These are phyloP conservation scores for Syngnathoides biaculeatus DNA, from an alignment of 2,113 vertebrate genomes.

Conservation along the genomic window DNA sequence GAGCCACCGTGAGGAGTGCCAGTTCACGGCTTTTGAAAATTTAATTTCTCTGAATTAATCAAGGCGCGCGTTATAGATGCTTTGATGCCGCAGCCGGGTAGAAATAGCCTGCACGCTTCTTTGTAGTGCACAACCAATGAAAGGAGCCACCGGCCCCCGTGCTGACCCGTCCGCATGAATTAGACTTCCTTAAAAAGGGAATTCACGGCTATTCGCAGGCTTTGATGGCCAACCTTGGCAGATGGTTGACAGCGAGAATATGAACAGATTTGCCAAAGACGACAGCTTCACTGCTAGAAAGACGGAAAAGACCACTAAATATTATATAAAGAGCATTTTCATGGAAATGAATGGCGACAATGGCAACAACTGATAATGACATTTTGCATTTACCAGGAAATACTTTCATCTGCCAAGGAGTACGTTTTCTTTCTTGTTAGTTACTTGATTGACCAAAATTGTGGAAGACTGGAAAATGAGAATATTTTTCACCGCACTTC, in stretches of 20 bases:
- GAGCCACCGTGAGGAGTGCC: constrained; percentile 16
- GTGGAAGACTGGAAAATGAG: too few species aligned
- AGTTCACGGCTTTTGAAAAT: constrained; percentile 34
- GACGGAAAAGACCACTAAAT: not conserved
- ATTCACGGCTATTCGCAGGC: constrained; percentile 11
- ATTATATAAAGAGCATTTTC: constrained; percentile 26
- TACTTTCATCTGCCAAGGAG: not conserved
- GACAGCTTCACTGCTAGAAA: not conserved
- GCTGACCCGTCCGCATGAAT: constrained; percentile 31
- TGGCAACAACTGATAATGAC: not conserved
- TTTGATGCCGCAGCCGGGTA: constrained; percentile 44
- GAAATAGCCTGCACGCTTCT: constrained; percentile 35
- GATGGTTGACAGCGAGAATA: not conserved
- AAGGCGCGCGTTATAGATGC: constrained; percentile 37
- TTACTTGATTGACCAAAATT: not conserved
- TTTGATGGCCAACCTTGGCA: constrained; percentile 26
- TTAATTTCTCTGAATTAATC: constrained; percentile 52
- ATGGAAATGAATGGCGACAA: constrained; percentile 28
- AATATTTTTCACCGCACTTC: too few species aligned
- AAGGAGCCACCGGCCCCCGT: constrained; percentile 16
- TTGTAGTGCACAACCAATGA: constrained; percentile 43
- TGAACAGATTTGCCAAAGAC: not conserved
- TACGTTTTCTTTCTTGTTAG: not conserved
- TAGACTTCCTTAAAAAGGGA: constrained; percentile 28
- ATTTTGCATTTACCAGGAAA: too few species aligned